A percentile compares a stretch with the other conserved stretches of the same genome.
Conservation (phyloP, 2,888 invertebrate genomes). For the Eilema caniola region DNA sequence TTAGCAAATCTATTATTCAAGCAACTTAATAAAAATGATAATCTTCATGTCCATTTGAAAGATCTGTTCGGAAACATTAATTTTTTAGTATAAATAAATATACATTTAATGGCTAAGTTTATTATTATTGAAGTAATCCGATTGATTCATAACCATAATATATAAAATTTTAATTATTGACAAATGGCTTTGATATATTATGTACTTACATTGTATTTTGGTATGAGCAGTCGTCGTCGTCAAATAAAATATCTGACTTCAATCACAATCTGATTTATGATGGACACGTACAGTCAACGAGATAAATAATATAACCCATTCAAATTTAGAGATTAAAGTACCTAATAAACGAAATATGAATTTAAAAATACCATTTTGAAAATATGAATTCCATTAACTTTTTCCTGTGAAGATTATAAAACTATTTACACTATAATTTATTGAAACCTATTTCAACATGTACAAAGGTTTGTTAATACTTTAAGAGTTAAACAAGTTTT, state of each 20-base stretch:
- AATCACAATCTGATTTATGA: not conserved
- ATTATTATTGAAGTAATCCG: not conserved
- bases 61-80: not conserved
- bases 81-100: not conserved
- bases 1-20: too few relatives aligned
- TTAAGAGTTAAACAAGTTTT: too few relatives aligned
- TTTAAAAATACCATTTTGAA: too few relatives aligned
- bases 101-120: not conserved
- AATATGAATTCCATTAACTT: too few relatives aligned
- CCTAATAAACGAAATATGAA: too few relatives aligned
- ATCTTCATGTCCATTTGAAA: not conserved
- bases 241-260: not conserved
- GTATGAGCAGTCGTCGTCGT: not conserved
- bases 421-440: too few relatives aligned
- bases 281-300: not conserved
- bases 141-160: constrained; percentile 7
- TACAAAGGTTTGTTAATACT: too few relatives aligned
- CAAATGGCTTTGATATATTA: constrained; percentile 5
- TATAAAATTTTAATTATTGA: constrained; percentile 5
- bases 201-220: too few relatives aligned
- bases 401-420: too few relatives aligned
- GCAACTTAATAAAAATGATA: not conserved
- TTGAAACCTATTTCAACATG: too few relatives aligned
- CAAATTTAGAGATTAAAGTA: not conserved
- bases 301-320: not conserved